Conservation (phyloP, 2,888 invertebrate species). For the Nomada fucata region DNA sequence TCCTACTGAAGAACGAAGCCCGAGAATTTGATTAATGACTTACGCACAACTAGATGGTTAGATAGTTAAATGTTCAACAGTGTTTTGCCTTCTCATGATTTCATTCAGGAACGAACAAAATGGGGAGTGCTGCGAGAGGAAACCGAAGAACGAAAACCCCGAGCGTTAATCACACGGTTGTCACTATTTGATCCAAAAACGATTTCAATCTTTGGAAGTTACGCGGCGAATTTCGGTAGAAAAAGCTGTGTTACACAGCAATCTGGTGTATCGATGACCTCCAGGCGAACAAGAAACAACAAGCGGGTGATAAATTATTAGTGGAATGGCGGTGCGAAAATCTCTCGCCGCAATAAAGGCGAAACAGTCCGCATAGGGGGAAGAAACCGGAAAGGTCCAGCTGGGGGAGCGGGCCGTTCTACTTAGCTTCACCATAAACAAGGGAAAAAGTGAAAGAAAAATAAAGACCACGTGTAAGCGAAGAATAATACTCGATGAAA, state of each 20-base stretch:
- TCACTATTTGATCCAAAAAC: background rate
- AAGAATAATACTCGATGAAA: constrained; percentile 68
- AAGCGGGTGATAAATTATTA: constrained; percentile 37
- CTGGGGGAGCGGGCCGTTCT: constrained; percentile 14
- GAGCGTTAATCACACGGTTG: background rate
- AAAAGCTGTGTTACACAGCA: background rate
- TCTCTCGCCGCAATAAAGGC: constrained; percentile 38
- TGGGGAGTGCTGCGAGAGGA: background rate
- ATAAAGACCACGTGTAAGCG: constrained; percentile 41
- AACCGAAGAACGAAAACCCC: background rate
- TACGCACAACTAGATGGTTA: background rate
- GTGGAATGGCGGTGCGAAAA: constrained; percentile 32
- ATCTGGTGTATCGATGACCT: constrained; percentile 18
- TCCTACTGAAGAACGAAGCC: background rate
- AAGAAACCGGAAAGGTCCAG: constrained; percentile 32
- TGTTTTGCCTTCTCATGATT: background rate
- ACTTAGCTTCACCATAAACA: constrained; percentile 2
- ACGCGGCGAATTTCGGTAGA: constrained; percentile 7
- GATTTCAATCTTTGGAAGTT: constrained; percentile 19
- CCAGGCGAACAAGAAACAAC: background rate
- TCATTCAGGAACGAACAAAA: background rate
- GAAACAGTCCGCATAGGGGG: constrained; percentile 11
- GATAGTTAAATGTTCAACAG: background rate
- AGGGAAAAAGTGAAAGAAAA: background rate
- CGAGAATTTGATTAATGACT: background rate